Evolutionary conservation across 30 jellyfish, hydroid and myxozoan genomes (phyloP), one percentile per base, ranked within the genome.

Genomic region (Hydractinia echinata): DNA sequence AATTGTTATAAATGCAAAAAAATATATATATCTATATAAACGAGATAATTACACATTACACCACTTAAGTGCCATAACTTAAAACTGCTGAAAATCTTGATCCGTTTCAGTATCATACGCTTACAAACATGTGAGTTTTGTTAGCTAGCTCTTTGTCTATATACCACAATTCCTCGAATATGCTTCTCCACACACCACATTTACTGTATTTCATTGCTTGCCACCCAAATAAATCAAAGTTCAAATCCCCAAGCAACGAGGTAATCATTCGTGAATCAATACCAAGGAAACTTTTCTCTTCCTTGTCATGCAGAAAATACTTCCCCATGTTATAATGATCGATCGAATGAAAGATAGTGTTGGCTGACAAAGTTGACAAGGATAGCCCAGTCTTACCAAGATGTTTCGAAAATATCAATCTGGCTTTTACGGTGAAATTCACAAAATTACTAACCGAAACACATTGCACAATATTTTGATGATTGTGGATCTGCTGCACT

Each of bases 81-180:
- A 30, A 30, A 30, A 30, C 44, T 30, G 44, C 2, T 30, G 44
- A 30, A 30, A 30, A 30, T 30, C 2, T 30, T 30, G 44, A 30
- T 30, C 1, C 44, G 44, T 30, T 30, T 30, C 44, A 30, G 44
- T 30, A 30, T 71, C 51, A 71, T 71, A 71, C 81, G 51, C 81
- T 71, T 54, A 71, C 81, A 71, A 71, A 71, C 81, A 71, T 71
- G 51, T 71, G 81, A 48, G 51, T 58, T 71, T 71, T 71, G 81
- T 71, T 58, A 15, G 81, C 81, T 8, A 71, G 60, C n/a, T 71
- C 55, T 20, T 30, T 66, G 51, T 71, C 81, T 3, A 71, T 71
- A 7, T n/a, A 1, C n/a, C 3, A n/a, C 10, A 71, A 58, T 50
- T 71, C 81, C 60, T 20, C 39, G 5, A 19, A 71, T 20, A 71